Evolutionary conservation across 2,797 vertebrate genomes (phyloP), one percentile per base, ranked within the genome.

Genomic region (Babyrousa celebensis): DNA sequence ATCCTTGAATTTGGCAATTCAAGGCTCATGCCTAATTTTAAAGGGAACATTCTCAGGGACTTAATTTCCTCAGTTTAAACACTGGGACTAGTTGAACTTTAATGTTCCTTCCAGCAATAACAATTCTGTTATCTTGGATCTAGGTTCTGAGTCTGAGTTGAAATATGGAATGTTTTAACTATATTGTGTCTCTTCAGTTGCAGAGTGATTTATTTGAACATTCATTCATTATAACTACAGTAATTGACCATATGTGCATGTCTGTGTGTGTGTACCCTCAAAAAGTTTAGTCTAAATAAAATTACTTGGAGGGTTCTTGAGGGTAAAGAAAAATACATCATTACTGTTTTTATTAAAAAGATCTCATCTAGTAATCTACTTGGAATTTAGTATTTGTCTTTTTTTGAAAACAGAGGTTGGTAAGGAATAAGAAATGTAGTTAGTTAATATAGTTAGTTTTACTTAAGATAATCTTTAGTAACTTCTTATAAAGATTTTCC

Each of bases 271-370:
- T 60, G 7, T 58, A 17, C 9, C n/a, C 63, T 89, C 70, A 83
- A 96, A 85, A 84, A 1, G 23, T 92, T 91, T 56, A 65, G 15
- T 20, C 89, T 52, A 54, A 3, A 89, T 86, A 94, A 40, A 74
- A 60, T 95, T 74, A 70, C 85, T 85, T 25, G 27, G 29, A n/a
- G 17, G 3, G 15, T 0, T n/a, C 23, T 85, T 15, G 1, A 92
- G 17, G 8, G 14, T 83, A 74, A 91, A 82, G n/a, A 91, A 87
- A 94, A 88, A 23, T 21, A 36, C 12, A 78, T 21, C 14, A 72
- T 56, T 5, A 40, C 5, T 40, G 3, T 29, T 89, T 82, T 85
- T 65, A 71, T 71, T 65, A 29, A 48, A 95, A 83, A 75, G 2
- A 10, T 60, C 12, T 91, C 43, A 91, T 68, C 2, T 29, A 74